These are phyloP conservation scores for Abramis brama DNA, from an alignment of 2,113 vertebrate genomes.

Conservation along the genomic window DNA sequence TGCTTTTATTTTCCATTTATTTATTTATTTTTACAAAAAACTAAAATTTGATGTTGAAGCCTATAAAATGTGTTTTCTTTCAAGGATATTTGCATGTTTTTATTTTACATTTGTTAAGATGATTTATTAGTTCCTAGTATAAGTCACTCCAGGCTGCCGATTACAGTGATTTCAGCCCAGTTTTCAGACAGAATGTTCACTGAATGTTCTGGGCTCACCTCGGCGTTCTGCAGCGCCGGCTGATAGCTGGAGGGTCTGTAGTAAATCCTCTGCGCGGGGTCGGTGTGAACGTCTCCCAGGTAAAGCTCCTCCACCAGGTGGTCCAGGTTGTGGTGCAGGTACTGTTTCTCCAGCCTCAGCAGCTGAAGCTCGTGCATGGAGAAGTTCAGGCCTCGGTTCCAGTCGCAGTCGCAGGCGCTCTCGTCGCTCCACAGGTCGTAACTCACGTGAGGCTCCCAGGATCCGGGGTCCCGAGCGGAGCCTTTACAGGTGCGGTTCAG, in stretches of 20 bases:
- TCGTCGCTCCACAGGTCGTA: conserved; percentile 89
- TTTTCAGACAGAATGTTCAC: too few species aligned
- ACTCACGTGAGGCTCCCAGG: conserved; percentile 79
- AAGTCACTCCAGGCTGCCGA: too few species aligned
- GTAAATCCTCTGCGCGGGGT: conserved; percentile 87
- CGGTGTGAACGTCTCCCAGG: conserved; percentile 92
- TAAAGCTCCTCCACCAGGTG: conserved; percentile 94
- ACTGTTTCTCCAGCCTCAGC: conserved; percentile 92
- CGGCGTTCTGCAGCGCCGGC: conserved; percentile 85
- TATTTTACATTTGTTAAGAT: too few species aligned
- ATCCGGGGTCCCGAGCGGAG: conserved; percentile 48
- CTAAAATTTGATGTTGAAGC: too few species aligned
- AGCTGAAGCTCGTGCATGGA: conserved; percentile 97
- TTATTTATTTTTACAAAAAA: too few species aligned
- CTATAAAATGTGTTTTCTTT: too few species aligned
- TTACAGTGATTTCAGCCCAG: too few species aligned
- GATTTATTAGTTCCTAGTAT: too few species aligned
- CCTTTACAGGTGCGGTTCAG: conserved; percentile 84
- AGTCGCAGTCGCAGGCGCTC: conserved; percentile 84
- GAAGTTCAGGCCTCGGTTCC: conserved; percentile 87
- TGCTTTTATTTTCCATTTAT: too few species aligned
- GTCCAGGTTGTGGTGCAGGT: conserved; percentile 88
- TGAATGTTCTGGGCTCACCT: too few species aligned
- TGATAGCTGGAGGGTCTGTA: conserved; percentile 95
- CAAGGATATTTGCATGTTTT: too few species aligned